phyloP scores from a whole-genome alignment of 2,888 invertebrate species.

The Sesamia inferens region DNA sequence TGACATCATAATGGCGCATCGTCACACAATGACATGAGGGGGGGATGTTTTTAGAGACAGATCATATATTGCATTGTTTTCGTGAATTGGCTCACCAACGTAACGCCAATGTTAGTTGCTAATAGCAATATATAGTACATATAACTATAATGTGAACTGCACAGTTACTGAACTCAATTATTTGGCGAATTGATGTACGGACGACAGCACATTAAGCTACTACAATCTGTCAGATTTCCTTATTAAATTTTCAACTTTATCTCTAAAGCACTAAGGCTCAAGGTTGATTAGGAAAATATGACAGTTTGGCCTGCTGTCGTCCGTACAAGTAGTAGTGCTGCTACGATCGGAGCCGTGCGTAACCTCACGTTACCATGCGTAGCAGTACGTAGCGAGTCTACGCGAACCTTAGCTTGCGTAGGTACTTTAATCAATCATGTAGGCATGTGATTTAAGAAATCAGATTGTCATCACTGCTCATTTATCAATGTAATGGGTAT shows the following conservation, averaged over 20 bases:
- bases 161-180: neutral
- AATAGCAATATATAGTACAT: neutral
- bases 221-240: too few species aligned
- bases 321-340: neutral
- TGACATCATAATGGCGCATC: neutral
- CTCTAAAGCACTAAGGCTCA: too few species aligned
- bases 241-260: too few species aligned
- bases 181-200: neutral
- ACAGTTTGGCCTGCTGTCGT: too few species aligned
- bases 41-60: neutral
- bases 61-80: neutral
- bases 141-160: neutral
- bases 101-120: neutral
- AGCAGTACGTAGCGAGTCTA: neutral
- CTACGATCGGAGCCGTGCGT: neutral
- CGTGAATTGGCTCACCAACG: neutral
- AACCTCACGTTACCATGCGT: neutral
- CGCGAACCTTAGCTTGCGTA: neutral
- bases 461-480: neutral
- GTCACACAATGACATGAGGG: neutral
- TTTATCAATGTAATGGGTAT: conserved; percentile 3
- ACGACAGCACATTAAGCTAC: too few species aligned
- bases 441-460: neutral
- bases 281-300: too few species aligned
- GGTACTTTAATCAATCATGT: neutral